Conservation (phyloP, 2,113 vertebrate genomes). For the Oreocharis arfaki region DNA sequence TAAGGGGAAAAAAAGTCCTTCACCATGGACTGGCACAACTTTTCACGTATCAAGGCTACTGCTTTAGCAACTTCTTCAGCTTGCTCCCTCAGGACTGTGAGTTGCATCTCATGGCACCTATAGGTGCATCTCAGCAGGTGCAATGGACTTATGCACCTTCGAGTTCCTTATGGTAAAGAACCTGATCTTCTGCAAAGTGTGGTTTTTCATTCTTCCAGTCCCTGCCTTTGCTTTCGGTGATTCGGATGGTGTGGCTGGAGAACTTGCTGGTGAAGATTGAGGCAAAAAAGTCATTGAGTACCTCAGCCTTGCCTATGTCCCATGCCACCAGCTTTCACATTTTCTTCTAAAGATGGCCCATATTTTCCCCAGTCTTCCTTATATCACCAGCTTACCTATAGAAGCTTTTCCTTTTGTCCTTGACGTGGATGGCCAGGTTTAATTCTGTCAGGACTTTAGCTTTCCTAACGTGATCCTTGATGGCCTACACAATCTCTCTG, state of each 20-base stretch:
- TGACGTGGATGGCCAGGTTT: not conserved
- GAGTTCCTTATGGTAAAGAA: not conserved
- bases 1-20: not conserved
- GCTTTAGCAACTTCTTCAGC: not conserved
- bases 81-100: not conserved
- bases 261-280: not conserved
- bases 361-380: not conserved
- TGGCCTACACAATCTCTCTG: not conserved
- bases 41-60: not conserved
- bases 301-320: not conserved
- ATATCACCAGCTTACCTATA: not conserved
- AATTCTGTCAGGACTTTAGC: not conserved
- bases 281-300: not conserved
- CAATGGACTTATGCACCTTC: not conserved
- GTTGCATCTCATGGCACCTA: not conserved
- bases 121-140: not conserved
- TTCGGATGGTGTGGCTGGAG: not conserved
- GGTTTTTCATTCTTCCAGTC: not conserved
- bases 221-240: not conserved
- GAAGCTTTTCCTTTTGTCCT: not conserved
- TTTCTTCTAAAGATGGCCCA: not conserved
- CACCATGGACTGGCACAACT: no score
- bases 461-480: not conserved
- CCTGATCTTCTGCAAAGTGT: accelerated
- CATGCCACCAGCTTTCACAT: accelerated